phyloP scores from a whole-genome alignment of 2,888 invertebrate species.

The Cremastinae sp. region DNA sequence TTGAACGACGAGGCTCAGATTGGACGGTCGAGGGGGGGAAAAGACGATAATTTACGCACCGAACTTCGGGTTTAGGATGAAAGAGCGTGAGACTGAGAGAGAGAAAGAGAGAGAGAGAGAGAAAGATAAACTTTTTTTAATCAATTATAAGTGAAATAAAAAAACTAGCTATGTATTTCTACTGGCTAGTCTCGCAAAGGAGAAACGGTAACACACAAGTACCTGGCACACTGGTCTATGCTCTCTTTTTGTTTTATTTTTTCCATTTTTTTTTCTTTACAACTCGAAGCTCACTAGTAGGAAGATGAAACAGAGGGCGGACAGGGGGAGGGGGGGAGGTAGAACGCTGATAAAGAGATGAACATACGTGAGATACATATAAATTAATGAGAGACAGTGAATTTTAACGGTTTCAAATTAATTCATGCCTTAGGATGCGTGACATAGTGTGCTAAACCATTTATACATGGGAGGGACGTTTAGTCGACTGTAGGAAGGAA shows the following conservation, averaged over 20 bases:
- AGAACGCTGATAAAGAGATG: slow-evolving; percentile 17
- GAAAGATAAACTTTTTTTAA: slow-evolving; percentile 32
- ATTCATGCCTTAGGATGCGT: slow-evolving; percentile 73
- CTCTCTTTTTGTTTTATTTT: slow-evolving; percentile 69
- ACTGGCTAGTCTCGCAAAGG: slow-evolving; percentile 57
- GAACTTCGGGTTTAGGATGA: slow-evolving; percentile 37
- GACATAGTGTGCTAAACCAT: slow-evolving; percentile 71
- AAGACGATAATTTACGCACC: slow-evolving; percentile 15
- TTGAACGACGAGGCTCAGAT: slow-evolving; percentile 39
- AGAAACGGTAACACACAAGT: slow-evolving; percentile 76
- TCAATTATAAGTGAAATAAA: slow-evolving; percentile 47
- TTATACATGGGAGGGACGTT: slow-evolving; percentile 67
- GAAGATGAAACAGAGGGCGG: not conserved
- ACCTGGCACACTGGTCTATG: slow-evolving; percentile 77
- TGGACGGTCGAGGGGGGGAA: slow-evolving; percentile 14
- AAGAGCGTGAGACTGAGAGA: slow-evolving; percentile 33
- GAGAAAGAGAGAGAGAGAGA: slow-evolving; percentile 37
- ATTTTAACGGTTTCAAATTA: slow-evolving; percentile 48
- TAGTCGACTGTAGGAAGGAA: slow-evolving; percentile 46
- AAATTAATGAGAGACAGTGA: slow-evolving; percentile 45
- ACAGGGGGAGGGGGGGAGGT: not conserved
- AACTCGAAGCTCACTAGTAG: slow-evolving; percentile 64
- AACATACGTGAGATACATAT: slow-evolving; percentile 38
- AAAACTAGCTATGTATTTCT: slow-evolving; percentile 68
- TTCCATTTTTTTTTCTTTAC: slow-evolving; percentile 45